Percentiles rank a stretch among this genome's conserved stretches.
phyloP scores from a whole-genome alignment of 2,113 vertebrate genomes.

The Melanerpes formicivorus region DNA sequence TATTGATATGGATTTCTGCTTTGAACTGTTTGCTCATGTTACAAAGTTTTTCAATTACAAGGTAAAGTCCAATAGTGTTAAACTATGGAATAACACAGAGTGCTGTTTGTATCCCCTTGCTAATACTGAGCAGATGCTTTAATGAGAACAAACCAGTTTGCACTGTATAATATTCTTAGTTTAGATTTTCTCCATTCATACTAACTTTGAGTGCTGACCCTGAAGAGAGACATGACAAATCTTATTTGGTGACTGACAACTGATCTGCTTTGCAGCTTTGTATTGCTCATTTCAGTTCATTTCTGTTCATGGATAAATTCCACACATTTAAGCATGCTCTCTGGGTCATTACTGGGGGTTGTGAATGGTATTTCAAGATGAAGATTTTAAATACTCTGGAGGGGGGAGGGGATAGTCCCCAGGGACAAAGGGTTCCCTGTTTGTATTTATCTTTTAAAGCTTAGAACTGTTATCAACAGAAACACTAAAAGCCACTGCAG shows the following conservation, averaged over 20 bases:
- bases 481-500: background rate
- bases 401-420: background rate
- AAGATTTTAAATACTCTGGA: background rate
- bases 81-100: background rate
- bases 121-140: background rate
- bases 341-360: background rate
- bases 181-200: background rate
- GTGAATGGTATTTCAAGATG: background rate
- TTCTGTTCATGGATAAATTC: background rate
- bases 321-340: background rate
- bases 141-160: background rate
- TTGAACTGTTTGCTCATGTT: constrained; percentile 95
- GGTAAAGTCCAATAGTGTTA: constrained; percentile 68
- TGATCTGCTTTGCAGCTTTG: background rate
- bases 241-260: background rate
- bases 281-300: background rate
- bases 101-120: background rate
- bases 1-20: constrained; percentile 93
- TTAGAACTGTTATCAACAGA: background rate
- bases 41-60: constrained; percentile 98
- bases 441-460: background rate
- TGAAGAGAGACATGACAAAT: background rate
- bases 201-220: background rate
- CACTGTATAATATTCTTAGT: background rate
- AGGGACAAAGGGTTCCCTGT: background rate